These are phyloP conservation scores for Denticeps clupeoides DNA, from an alignment of 2,797 vertebrate species.

Conservation along the genomic window DNA sequence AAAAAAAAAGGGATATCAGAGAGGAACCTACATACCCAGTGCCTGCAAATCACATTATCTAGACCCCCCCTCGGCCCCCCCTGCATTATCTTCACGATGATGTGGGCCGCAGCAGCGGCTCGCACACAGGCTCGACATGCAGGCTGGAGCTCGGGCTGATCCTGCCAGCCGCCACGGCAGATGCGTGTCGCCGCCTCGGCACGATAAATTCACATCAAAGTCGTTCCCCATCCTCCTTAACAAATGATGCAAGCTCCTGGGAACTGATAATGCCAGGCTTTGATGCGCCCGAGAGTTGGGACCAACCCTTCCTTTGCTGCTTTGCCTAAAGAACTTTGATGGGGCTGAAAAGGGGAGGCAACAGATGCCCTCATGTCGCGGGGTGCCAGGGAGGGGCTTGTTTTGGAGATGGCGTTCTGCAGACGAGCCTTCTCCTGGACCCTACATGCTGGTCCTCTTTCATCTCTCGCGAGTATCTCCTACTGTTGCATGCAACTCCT, in stretches of 20 bases:
- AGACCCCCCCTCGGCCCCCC: too few species aligned
- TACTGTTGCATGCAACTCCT: slow-evolving; percentile 55
- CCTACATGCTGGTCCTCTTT: slow-evolving; percentile 67
- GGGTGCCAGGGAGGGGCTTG: slow-evolving; percentile 58
- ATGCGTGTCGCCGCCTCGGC: slow-evolving; percentile 10
- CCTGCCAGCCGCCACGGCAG: not conserved
- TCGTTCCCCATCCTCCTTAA: not conserved
- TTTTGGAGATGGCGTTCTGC: slow-evolving; percentile 57
- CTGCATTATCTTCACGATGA: too few species aligned
- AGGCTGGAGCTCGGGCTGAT: not conserved
- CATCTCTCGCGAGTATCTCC: slow-evolving; percentile 59
- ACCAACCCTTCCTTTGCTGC: slow-evolving; percentile 5
- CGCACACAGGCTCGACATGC: too few species aligned
- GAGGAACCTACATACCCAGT: too few species aligned
- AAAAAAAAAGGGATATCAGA: too few species aligned
- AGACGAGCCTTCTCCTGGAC: slow-evolving; percentile 39
- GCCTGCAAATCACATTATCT: too few species aligned
- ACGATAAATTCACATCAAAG: slow-evolving; percentile 57
- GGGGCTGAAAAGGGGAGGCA: slow-evolving; percentile 34
- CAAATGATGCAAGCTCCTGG: slow-evolving; percentile 33
- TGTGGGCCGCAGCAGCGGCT: too few species aligned
- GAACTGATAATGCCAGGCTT: slow-evolving; percentile 54
- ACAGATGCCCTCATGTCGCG: slow-evolving; percentile 52
- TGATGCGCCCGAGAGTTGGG: slow-evolving; percentile 49
- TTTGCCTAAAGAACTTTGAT: slow-evolving; percentile 56